phyloP scores from a whole-genome alignment of 2,888 invertebrate genomes.

The Noctuana brunneofusca region DNA sequence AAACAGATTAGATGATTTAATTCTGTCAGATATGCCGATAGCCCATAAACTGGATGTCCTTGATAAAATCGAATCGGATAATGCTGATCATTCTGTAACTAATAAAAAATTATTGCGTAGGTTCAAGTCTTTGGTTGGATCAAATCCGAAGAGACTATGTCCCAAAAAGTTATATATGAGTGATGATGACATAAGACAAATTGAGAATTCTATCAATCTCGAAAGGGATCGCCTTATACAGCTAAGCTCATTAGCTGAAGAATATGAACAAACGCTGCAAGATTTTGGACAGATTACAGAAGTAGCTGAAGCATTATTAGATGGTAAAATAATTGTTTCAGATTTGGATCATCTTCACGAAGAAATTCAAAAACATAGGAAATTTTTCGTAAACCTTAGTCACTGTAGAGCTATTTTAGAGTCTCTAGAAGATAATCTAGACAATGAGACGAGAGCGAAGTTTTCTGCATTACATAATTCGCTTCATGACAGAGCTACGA shows the following conservation, averaged over 20 bases:
- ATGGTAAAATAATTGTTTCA: slow-evolving; percentile 89
- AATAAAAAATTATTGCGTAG: slow-evolving; percentile 84
- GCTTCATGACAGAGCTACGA: slow-evolving; percentile 88
- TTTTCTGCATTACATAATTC: slow-evolving; percentile 89
- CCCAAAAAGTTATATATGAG: slow-evolving; percentile 86
- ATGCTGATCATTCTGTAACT: slow-evolving; percentile 84
- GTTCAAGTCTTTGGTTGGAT: slow-evolving; percentile 85
- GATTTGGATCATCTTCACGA: slow-evolving; percentile 92
- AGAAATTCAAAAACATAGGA: slow-evolving; percentile 94
- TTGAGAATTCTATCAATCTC: slow-evolving; percentile 86
- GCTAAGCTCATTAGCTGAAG: slow-evolving; percentile 89
- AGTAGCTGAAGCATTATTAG: slow-evolving; percentile 90
- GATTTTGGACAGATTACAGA: slow-evolving; percentile 94
- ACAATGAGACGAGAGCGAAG: slow-evolving; percentile 89
- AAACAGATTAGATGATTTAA: slow-evolving; percentile 79
- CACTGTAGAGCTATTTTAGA: slow-evolving; percentile 94
- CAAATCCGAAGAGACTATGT: slow-evolving; percentile 87
- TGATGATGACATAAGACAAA: slow-evolving; percentile 86
- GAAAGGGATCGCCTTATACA: slow-evolving; percentile 91
- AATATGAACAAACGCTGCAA: slow-evolving; percentile 93
- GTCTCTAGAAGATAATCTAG: slow-evolving; percentile 92
- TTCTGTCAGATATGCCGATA: slow-evolving; percentile 85
- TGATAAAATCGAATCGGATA: slow-evolving; percentile 87
- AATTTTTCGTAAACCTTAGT: slow-evolving; percentile 94
- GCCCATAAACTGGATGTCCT: slow-evolving; percentile 86